phyloP scores from a whole-genome alignment of 2,113 vertebrate species.

The Psephotus haematonotus region DNA sequence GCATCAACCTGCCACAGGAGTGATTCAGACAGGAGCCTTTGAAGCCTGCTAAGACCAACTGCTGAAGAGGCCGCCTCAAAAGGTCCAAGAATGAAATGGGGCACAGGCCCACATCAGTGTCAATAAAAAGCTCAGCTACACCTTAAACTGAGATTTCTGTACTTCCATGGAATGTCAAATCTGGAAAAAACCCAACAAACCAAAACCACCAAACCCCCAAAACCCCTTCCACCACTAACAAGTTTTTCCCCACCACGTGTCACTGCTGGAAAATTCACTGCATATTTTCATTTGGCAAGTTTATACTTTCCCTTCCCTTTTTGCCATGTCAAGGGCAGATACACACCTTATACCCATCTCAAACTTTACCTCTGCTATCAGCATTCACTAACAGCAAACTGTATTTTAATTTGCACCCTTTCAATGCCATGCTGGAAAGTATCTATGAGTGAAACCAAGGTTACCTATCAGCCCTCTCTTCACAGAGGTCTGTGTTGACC shows the following conservation, averaged over 20 bases:
- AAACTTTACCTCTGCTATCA: neutral
- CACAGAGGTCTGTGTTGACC: neutral
- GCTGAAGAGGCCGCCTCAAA: neutral
- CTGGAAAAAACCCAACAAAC: neutral
- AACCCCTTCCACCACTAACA: neutral
- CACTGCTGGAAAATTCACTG: neutral
- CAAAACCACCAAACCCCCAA: neutral
- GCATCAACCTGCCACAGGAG: neutral
- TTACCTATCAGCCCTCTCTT: neutral
- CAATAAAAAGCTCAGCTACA: neutral
- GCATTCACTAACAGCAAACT: neutral
- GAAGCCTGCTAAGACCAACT: neutral
- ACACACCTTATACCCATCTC: neutral
- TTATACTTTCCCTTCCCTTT: neutral
- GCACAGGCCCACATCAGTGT: neutral
- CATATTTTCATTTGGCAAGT: neutral
- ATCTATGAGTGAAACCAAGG: neutral
- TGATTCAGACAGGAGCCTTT: neutral
- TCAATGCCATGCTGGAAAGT: rapidly evolving
- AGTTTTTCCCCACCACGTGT: rapidly evolving
- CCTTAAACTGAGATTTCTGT: rapidly evolving
- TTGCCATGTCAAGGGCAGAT: neutral
- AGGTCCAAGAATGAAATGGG: neutral
- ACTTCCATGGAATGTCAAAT: rapidly evolving
- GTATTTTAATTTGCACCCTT: neutral